A percentile compares a stretch with the other conserved stretches of the same genome.
These are phyloP conservation scores for Halcyon senegalensis DNA, from an alignment of 2,113 vertebrate genomes.

Conservation along the genomic window DNA sequence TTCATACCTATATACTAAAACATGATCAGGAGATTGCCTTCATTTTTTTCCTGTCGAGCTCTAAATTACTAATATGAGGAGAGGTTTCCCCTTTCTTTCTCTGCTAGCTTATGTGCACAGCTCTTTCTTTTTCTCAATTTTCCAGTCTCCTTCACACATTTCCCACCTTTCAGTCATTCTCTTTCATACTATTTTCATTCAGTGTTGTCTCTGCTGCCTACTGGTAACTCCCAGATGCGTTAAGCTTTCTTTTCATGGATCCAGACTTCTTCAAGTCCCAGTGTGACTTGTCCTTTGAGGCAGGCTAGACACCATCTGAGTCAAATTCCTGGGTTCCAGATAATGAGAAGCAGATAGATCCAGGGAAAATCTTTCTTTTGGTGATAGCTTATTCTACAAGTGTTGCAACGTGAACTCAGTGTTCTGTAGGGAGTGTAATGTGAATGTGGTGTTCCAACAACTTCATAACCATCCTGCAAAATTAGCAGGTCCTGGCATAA, in stretches of 20 bases:
- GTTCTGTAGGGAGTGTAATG: not conserved
- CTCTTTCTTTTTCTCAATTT: not conserved
- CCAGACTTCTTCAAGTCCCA: not conserved
- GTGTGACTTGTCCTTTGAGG: not conserved
- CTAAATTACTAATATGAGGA: not conserved
- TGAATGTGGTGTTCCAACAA: not conserved
- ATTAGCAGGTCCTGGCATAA: not conserved
- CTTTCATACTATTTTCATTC: not conserved
- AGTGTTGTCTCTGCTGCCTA: not conserved
- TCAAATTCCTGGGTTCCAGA: not conserved
- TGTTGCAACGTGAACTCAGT: not conserved
- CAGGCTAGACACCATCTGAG: not conserved
- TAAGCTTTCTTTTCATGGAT: not conserved
- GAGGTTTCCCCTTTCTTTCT: not conserved
- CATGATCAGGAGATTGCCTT: accelerated
- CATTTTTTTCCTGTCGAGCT: not conserved
- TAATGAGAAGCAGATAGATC: not conserved
- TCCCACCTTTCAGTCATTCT: not conserved
- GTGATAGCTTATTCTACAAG: not conserved
- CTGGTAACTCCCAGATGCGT: not conserved
- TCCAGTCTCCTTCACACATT: not conserved
- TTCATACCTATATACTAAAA: not conserved
- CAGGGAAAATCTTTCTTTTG: not conserved
- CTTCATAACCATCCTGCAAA: not conserved
- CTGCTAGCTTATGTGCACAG: not conserved